phyloP scores from a whole-genome alignment of 2,797 vertebrate genomes.

The Myoxocephalus aenaeus region DNA sequence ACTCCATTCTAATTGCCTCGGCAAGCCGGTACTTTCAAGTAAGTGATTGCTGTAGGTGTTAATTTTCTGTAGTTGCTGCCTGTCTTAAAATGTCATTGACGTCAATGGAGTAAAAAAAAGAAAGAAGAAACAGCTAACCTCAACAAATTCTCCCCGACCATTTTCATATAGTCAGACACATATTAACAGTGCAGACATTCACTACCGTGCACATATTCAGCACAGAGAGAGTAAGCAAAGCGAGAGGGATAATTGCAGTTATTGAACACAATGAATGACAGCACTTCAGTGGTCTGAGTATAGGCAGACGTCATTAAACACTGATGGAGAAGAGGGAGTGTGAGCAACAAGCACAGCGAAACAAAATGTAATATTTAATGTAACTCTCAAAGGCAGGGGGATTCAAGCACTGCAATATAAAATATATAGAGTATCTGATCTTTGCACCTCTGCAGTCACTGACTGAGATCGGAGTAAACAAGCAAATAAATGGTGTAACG shows the following conservation, averaged over 20 bases:
- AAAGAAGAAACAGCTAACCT: slow-evolving; percentile 38
- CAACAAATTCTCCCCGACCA: slow-evolving; percentile 55
- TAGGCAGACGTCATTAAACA: slow-evolving; percentile 70
- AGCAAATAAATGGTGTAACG: slow-evolving; percentile 9
- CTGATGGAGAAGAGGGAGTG: slow-evolving; percentile 28
- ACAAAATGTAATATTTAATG: slow-evolving; percentile 10
- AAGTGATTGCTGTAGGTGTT: slow-evolving; percentile 75
- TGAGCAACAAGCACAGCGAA: slow-evolving; percentile 3
- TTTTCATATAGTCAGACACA: slow-evolving; percentile 53
- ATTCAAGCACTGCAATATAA: no score
- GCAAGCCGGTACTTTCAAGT: slow-evolving; percentile 64
- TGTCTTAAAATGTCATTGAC: slow-evolving; percentile 76
- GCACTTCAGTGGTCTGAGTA: slow-evolving; percentile 61
- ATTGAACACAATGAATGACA: slow-evolving; percentile 73
- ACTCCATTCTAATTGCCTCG: slow-evolving; percentile 66
- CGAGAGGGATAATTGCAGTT: slow-evolving; percentile 72
- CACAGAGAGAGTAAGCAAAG: slow-evolving; percentile 32
- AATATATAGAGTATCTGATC: not conserved
- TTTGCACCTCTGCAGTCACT: not conserved
- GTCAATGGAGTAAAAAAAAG: slow-evolving; percentile 61
- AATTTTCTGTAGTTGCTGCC: slow-evolving; percentile 64
- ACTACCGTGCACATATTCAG: slow-evolving; percentile 24
- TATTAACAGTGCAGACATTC: slow-evolving; percentile 30
- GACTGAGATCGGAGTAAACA: slow-evolving; percentile 10
- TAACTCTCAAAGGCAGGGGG: not conserved